Evolutionary conservation across 1,140 invertebrate genomes (phyloP), one percentile per base, ranked within the genome.

Genomic region (Nebria ingens): DNA sequence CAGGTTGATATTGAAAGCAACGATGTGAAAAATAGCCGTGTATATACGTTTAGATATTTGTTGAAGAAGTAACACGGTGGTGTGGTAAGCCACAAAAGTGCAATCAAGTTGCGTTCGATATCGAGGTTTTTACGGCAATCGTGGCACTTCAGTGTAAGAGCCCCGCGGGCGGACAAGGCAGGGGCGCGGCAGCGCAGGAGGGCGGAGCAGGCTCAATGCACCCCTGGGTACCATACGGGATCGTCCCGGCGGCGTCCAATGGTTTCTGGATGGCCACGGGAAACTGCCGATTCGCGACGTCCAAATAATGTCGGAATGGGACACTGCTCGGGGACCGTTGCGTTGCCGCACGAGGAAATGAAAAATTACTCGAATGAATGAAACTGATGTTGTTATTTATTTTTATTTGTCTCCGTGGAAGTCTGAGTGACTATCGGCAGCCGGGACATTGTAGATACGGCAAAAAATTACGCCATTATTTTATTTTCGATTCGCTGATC

Each of bases 121-220:
- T 45, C 9, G 40, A 45, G 40, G 40, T 45, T 45, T 45, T 45
- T 45, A 45, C 40, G 40, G 40, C 40, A 45, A 45, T 45, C 40
- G 9, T 45, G 17, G 40, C 40, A 45, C 40, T 45, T 45, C 13
- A 13, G 25, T n/a, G n/a, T 29, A 29, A 29, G 25, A 29, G 25
- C 25, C 25, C 25, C 25, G n/a, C n/a, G 4, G 25, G 25, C 25
- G 25, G 13, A 4, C 25, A 29, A n/a, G n/a, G 25, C 25, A 29
- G 15, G 40, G 40, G 15, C 9, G 40, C 15, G 3, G 15, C 40
- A 12, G 15, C 40, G 40, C 6, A 12, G 40, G 40, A n/a, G 25
- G 25, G 40, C 17, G 15, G 40, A 45, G 40, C 13, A 13, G 13
- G 25, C 6, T 45, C 40, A 45, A 3, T 45, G 40, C 40, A 6